Evolutionary conservation across 1,140 invertebrate species (phyloP), one percentile per base, ranked within the genome.

Genomic region (Rhyacophila brunnea): DNA sequence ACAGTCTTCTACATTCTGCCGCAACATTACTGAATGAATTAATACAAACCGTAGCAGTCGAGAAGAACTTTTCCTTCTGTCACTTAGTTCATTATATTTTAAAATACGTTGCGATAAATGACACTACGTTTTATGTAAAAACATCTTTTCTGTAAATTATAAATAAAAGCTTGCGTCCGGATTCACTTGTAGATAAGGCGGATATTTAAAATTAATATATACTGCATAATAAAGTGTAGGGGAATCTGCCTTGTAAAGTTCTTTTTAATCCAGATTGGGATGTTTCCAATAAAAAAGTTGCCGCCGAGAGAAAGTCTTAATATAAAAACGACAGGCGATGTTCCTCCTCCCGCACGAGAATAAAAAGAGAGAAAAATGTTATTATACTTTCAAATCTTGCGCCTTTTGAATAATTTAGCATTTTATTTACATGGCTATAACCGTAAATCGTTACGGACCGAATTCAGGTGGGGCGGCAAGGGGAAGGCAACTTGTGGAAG

Each of bases 381-480:
- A 64, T 64, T 64, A 60, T 64, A 64, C 62, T 64, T 64, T 64
- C 62, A 64, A 64, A 64, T 64, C 57, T 50, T 35, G 35, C 20
- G 62, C 57, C 62, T 64, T 64, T 64, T 64, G 62, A 64, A 64
- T 64, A 64, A 60, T 60, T 64, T 60, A 60, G 58, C 62, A 64
- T 64, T 64, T 60, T 60, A 64, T 64, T 60, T 64, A 54, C 58
- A 54, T 60, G 44, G 50, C 50, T 53, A 59, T 59, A 64, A 58
- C 61, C 61, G 56, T 64, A 64, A 64, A 64, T 64, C 61, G 61
- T 48, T 64, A 59, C 45, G 58, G 55, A 44, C 56, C 52, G 52
- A 57, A 64, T 64, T 50, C 61, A 64, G 61, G 61, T 64, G 56
- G 55, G 45, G 40, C 34, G 35, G 55, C 32, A 50, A 14, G 23